Evolutionary conservation across 2,797 vertebrate species (phyloP), one percentile per base, ranked within the genome.

Genomic region (Alosa sapidissima): DNA sequence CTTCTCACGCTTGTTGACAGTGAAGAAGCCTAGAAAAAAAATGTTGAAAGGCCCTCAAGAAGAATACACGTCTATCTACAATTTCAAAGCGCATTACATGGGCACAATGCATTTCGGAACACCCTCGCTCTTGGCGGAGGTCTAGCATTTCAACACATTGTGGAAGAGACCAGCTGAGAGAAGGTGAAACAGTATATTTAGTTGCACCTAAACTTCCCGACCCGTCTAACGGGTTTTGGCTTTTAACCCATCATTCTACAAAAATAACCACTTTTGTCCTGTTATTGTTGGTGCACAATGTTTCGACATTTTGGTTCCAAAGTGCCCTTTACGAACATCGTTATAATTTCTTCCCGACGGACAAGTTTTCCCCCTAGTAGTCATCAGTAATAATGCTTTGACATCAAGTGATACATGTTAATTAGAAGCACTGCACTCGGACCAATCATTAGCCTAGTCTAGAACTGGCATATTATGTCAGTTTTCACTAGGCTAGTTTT

Each of bases 181-280:
- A 5, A 48, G 75, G n/a, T 85, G 72, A 78, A 62, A 81, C 58
- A 8, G 82, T 86, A 85, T 87, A 85, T 87, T 55, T 48, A 81
- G 84, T 82, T 85, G 48, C 86, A 78, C 55, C 2, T 41, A 19
- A 88, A 87, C 85, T 81, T 89, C 84, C 81, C 48, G 84, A 89
- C 87, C 89, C 85, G 89, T 84, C 62, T 78, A 89, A 89, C 89
- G 82, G 60, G 90, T 91, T 87, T 85, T 55, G 75, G 75, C 54
- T 47, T 81, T 87, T 85, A 82, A 84, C 83, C 78, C 81, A 51
- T 81, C 81, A 65, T 45, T 47, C 5, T 78, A 78, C 84, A 41
- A 83, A 87, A 86, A 86, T 82, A 85, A 65, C 58, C 68, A 83
- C 82, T 68, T 81, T 83, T 60, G 85, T 41, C 81, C 48, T 82